Evolutionary conservation across 2,113 vertebrate species (phyloP), one percentile per base, ranked within the genome.

Genomic region (Forbesichthys agassizii): DNA sequence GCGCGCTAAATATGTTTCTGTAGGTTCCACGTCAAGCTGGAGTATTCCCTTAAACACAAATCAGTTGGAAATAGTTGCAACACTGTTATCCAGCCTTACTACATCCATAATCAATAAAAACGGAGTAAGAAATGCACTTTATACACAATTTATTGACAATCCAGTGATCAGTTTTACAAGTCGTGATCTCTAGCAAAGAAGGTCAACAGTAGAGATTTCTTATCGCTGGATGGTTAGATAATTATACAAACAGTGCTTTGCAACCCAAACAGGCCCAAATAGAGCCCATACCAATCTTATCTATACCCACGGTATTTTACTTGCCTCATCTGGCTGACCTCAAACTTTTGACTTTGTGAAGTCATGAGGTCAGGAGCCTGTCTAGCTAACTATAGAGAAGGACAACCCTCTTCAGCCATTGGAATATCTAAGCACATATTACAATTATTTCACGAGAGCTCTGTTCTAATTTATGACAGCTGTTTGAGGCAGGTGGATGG

Each of bases 1-100:
- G 79, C 82, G 71, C 79, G 82, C 79, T 74, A 75, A 64, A 78
- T 80, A 68, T 68, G 91, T 91, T 88, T 74, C 88, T 85, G 88
- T 88, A 71, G 80, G 0, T 69, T 73, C 86, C 56, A 49, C 73
- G 86, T 90, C 87, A 91, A 79, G 74, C 62, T 80, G 77, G 64
- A 69, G 81, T 48, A 74, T 71, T 69, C 77, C 73, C 81, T 8
- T 42, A 42, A 42, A 42, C 36, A 42, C 36, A 42, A 42, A 42
- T 42, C 36, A 27, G 27, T 42, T 42, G 36, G 4, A 8, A 6
- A 42, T 42, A 27, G 73, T 76, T 77, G 61, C 68, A 63, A 47
- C 64, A 65, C 20, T 20, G 20, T 20, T 20, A 20, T 20, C 20
- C 78, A 81, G 74, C 64, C 62, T 3, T 52, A 64, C 76, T 66